Conservation (phyloP, 2,888 invertebrate species). For the Drosophila fungiperda region DNA sequence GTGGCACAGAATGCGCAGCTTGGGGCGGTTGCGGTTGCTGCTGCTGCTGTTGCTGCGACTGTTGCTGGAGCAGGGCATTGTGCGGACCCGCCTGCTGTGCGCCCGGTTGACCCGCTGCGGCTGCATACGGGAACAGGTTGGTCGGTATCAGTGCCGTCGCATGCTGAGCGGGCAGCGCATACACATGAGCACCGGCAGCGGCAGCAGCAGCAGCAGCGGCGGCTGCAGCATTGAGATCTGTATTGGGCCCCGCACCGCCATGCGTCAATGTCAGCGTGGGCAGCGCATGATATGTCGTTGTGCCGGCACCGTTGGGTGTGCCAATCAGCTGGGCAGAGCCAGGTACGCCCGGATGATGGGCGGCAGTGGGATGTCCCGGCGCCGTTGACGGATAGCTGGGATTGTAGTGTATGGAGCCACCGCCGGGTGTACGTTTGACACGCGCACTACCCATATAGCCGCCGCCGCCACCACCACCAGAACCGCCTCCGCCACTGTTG, state of each 20-base stretch:
- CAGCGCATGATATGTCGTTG: conserved; percentile 83
- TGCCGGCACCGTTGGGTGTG: conserved; percentile 66
- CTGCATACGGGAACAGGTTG: conserved; percentile 84
- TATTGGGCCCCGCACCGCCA: conserved; percentile 67
- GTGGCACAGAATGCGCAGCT: conserved; percentile 70
- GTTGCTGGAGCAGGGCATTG: conserved; percentile 54
- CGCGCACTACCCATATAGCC: conserved; percentile 74
- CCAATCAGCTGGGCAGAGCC: conserved; percentile 60
- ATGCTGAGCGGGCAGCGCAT: conserved; percentile 84
- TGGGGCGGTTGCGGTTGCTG: conserved; percentile 56
- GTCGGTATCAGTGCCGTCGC: conserved; percentile 83
- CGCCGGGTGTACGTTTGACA: conserved; percentile 81
- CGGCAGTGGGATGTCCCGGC: conserved; percentile 32
- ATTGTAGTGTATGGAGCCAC: conserved; percentile 74
- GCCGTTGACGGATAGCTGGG: conserved; percentile 59
- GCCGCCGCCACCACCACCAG: conserved; percentile 63
- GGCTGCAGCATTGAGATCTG: conserved; percentile 77
- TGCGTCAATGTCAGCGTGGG: conserved; percentile 80
- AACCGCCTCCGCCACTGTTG: conserved; percentile 54
- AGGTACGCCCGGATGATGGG: conserved; percentile 62
- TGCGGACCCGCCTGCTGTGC: conserved; percentile 69
- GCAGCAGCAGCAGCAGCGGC: conserved; percentile 71
- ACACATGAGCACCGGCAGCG: conserved; percentile 79
- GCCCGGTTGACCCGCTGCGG: conserved; percentile 73
- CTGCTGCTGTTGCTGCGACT: conserved; percentile 60